Base-by-base conservation (phyloP, 1,140 invertebrate species). In the Bradysia coprophila region DNA sequence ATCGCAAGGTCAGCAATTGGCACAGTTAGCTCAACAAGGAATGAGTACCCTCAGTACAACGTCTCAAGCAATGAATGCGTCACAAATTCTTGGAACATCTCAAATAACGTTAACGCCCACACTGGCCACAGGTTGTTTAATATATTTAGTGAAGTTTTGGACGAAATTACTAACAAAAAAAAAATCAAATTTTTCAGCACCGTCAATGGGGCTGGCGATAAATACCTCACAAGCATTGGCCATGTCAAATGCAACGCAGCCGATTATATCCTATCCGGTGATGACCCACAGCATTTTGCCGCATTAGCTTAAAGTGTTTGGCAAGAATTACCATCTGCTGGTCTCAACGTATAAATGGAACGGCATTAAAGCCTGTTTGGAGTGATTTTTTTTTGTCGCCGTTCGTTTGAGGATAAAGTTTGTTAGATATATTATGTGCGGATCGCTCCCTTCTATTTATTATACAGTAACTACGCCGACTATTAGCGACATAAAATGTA, bases 241-340 rank as follows among this genome's bases (percentile, higher is more conserved):
- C 1, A 67, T 71, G 59, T 70, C 68, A 3, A 68, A 66, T 45
- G 56, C 67, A 5, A 65, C 65, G 0, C 71, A 71, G 16, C 67
- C 75, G 2, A 65, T 80, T 40, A 73, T 80, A 28, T 79, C 78
- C 10, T 80, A 79, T 56, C 78, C 78, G 11, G 78, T 80, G 38
- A 75, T 79, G 66, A 75, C 75, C 20, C 75, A 77, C 43, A 59
- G 53, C 43, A 45, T 47, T 24, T 21, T 47, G 13, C 46, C 43
- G 11, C 43, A 45, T 28, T 45, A 39, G 24, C n/a, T n/a, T n/a
- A n/a, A n/a, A n/a, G n/a, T n/a, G n/a, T n/a, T n/a, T n/a, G n/a
- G n/a, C n/a, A n/a, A n/a, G n/a, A n/a, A n/a, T n/a, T n/a, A n/a
- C n/a, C n/a, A n/a, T n/a, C n/a, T n/a, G n/a, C n/a, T n/a, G n/a